Conservation (phyloP, 2,113 vertebrate species). For the Nymphicus hollandicus region DNA sequence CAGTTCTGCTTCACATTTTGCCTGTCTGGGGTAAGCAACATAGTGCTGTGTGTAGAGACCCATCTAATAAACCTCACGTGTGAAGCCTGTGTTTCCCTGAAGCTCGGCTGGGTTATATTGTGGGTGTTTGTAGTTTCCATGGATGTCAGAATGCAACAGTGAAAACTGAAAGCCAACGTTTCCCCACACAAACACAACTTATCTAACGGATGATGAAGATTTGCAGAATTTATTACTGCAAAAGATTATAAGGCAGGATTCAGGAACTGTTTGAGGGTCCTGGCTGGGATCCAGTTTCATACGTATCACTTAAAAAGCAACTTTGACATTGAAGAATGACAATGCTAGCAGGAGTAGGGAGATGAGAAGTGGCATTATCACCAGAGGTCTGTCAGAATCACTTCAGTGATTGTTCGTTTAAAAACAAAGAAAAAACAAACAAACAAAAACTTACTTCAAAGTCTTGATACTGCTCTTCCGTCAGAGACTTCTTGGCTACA, state of each 20-base stretch:
- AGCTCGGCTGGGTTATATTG: background rate
- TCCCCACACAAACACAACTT: background rate
- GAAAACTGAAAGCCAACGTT: background rate
- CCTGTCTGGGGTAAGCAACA: background rate
- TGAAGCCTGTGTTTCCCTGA: background rate
- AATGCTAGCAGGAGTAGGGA: background rate
- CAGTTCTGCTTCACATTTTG: background rate
- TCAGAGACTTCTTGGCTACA: constrained; percentile 95
- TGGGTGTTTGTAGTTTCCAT: background rate
- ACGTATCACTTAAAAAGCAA: background rate
- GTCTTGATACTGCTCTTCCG: constrained; percentile 95
- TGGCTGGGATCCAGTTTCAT: background rate
- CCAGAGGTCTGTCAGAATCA: background rate
- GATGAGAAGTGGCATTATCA: background rate
- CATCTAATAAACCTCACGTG: background rate
- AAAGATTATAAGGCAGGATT: background rate
- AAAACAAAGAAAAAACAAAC: background rate
- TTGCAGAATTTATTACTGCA: background rate
- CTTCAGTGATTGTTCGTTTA: constrained; percentile 4
- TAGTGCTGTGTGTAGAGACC: background rate
- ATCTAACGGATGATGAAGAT: background rate
- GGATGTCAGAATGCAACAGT: background rate
- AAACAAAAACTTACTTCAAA: constrained; percentile 84
- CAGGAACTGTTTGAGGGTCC: background rate
- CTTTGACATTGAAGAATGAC: background rate